Base-by-base conservation (phyloP, 2,888 invertebrate genomes). In the Hypsopygia costalis region DNA sequence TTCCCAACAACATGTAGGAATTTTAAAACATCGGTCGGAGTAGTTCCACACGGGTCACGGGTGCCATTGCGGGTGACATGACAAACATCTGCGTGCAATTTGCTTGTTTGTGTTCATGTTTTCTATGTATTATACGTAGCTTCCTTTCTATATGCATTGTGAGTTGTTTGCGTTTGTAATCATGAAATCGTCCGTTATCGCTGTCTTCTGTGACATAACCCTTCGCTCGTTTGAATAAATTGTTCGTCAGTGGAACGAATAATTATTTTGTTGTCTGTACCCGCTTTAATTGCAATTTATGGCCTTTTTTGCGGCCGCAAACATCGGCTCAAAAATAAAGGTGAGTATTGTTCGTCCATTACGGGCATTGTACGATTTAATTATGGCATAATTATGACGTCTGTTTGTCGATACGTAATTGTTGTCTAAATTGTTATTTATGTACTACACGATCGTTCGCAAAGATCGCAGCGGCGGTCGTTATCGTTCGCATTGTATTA, bases 281-380 rank as follows among this genome's bases (percentile, higher is more conserved):
- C 68, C 66, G 62, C 49, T 58, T 58, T 71, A 66, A 75, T 74
- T 69, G 60, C 64, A 52, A 76, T 73, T 70, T 71, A 69, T 69
- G 55, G 53, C 65, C 36, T 46, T 52, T 60, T 57, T 46, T 48
- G 27, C 3, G n/a, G 28, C 31, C 11, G 22, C 29, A 38, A 30
- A 29, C 6, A 21, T 21, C 6, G 4, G 6, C 21, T 21, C 21
- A 21, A 21, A 21, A 21, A 21, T 21, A 21, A 21, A 21, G 6
- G 21, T 6, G 3, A 21, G 4, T 21, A 5, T 21, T 6, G 6
- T 21, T 21, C 21, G 6, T 5, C 21, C 6, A 28, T 35, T 16
- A 16, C 16, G 11, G 7, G n/a, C 4, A 35, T 27, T 35, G 27
- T 35, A n/a, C 28, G 8, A 21, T 21, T 21, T 21, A 21, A 21